Evolutionary conservation across 2,888 invertebrate genomes (phyloP), one percentile per base, ranked within the genome.

Genomic region (Cremastobaeus sp.): DNA sequence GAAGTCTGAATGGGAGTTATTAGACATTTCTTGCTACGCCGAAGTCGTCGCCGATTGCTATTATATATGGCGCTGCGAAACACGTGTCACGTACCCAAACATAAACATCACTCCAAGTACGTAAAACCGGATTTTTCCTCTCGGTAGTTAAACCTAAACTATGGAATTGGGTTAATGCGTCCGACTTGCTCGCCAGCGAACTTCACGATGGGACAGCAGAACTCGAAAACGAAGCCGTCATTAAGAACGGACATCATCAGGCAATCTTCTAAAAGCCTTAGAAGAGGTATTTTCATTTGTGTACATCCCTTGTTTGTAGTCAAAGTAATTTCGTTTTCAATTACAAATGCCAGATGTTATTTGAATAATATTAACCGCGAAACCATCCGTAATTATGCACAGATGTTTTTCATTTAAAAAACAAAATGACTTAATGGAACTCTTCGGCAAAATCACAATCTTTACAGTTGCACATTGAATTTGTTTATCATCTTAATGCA

Each of bases 181-280:
- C 37, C 35, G 57, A 15, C 41, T 52, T 50, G 35, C 5, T 55
- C 34, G 32, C 62, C 47, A 57, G 54, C 17, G 41, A 59, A 47
- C 47, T 57, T 50, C 69, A 60, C 52, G 45, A 87, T 87, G 87
- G 87, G 87, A 20, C 87, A 87, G 65, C 86, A 87, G 74, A 82
- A 84, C 73, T 87, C 87, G 60, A 87, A 86, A 76, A 82, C 82
- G 66, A 82, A 81, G 57, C 78, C 84, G 34, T 78, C 83, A 9
- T 78, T 83, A 32, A 81, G 85, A 64, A 82, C 86, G 74, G 86
- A 87, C 76, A 85, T 86, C 74, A 81, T 85, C 45, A 81, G 87
- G 50, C 86, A 86, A 64, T 82, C 86, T 60, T 71, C 81, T 60
- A 87, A 84, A 77, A 87, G 86, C 75, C 85, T 87, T 62, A 86